Evolutionary conservation across 2,113 vertebrate species (phyloP).

Genomic region (Rattus rattus): DNA sequence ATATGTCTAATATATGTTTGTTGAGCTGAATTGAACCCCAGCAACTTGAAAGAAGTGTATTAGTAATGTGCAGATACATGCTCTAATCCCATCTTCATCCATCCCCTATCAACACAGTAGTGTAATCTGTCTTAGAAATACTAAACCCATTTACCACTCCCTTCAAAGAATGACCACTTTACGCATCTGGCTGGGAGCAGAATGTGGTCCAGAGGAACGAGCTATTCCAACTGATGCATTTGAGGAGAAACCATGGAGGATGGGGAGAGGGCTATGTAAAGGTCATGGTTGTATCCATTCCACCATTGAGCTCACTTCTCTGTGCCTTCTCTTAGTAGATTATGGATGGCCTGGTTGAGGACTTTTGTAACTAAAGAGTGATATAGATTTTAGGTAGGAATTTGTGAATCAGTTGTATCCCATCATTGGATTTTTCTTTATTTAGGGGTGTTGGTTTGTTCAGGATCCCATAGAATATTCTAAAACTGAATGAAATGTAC

Average conservation of each 20-base stretch:
- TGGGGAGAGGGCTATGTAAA: background rate
- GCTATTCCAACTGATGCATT: background rate
- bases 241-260: background rate
- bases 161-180: background rate
- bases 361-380: background rate
- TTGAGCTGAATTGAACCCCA: background rate
- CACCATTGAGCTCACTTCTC: background rate
- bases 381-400: background rate
- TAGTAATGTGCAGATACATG: slow-evolving; percentile 15
- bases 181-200: background rate
- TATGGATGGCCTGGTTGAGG: background rate
- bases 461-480: background rate
- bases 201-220: background rate
- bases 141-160: background rate
- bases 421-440: slow-evolving; percentile 16
- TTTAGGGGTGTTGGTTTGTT: background rate
- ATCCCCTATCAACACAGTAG: fast-evolving
- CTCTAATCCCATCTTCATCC: background rate
- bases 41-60: background rate
- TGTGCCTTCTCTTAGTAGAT: background rate
- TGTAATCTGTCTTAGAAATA: background rate
- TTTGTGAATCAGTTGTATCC: background rate
- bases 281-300: background rate
- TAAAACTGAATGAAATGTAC: background rate
- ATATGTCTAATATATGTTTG: background rate